Evolutionary conservation across 64 coral and sea anemone species (phyloP).

Genomic region (Dendrophyllia cribrosa): DNA sequence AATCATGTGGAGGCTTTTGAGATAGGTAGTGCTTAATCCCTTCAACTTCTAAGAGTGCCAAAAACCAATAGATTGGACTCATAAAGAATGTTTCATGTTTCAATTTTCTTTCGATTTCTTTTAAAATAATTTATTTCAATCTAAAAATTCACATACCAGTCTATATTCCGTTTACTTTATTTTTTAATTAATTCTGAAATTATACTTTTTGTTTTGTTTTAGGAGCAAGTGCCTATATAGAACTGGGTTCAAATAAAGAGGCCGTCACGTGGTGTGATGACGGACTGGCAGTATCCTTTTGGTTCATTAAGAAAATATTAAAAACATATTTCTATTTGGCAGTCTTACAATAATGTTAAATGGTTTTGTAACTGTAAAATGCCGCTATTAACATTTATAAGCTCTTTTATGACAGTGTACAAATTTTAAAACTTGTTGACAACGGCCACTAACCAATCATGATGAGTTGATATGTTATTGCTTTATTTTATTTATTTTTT

Average conservation of each 20-base stretch:
- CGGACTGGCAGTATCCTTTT: not conserved
- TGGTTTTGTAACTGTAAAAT: not conserved
- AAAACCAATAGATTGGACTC: not conserved
- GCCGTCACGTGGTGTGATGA: not conserved
- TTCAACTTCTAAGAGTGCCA: not conserved
- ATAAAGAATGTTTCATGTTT: not conserved
- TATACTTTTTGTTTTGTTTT: not conserved
- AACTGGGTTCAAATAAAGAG: not conserved
- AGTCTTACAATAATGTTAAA: not conserved
- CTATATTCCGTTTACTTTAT: not conserved
- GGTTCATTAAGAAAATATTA: not conserved
- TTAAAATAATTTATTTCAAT: no score
- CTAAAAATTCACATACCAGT: not conserved
- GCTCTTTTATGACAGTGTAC: no score
- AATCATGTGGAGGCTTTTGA: not conserved
- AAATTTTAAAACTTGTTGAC: no score
- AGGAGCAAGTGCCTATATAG: not conserved
- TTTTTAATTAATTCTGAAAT: not conserved
- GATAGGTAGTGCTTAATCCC: not conserved
- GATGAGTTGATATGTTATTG: no score
- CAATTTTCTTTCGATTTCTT: no score
- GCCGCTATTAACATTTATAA: no score
- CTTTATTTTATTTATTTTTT: no score
- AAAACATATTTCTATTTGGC: no score
- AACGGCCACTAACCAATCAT: no score